Conservation (phyloP, 2,797 vertebrate genomes). For the Dermochelys coriacea region DNA sequence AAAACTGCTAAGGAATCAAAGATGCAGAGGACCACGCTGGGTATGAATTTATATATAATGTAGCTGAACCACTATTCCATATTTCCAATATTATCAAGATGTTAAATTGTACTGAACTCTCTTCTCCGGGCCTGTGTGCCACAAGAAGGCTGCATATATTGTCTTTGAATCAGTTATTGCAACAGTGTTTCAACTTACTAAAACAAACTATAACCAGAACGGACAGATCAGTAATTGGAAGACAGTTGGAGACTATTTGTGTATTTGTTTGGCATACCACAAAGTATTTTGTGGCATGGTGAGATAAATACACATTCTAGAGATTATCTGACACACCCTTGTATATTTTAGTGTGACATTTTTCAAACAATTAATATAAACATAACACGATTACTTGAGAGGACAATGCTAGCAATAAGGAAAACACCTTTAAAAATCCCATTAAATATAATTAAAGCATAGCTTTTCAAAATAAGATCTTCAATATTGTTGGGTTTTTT, state of each 20-base stretch:
- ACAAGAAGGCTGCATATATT: rapidly evolving
- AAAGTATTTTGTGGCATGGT: background rate
- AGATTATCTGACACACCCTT: background rate
- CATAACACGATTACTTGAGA: background rate
- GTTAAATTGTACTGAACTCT: rapidly evolving
- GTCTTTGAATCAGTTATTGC: background rate
- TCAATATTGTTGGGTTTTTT: no score
- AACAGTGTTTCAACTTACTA: background rate
- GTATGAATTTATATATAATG: background rate
- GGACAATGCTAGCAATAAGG: background rate
- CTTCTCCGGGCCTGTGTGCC: background rate
- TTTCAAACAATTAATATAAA: background rate
- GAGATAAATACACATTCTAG: background rate
- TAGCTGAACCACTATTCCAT: background rate
- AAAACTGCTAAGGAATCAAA: background rate
- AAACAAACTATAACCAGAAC: background rate
- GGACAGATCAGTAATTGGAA: background rate
- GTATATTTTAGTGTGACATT: background rate
- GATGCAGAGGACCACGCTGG: background rate
- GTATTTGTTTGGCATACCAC: rapidly evolving
- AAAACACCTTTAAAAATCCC: background rate
- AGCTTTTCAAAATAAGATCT: background rate
- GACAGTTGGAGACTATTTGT: rapidly evolving
- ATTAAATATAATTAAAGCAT: background rate
- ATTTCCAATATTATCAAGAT: background rate